Evolutionary conservation across 2,797 vertebrate genomes (phyloP).

Genomic region (Calcarius lapponicus): DNA sequence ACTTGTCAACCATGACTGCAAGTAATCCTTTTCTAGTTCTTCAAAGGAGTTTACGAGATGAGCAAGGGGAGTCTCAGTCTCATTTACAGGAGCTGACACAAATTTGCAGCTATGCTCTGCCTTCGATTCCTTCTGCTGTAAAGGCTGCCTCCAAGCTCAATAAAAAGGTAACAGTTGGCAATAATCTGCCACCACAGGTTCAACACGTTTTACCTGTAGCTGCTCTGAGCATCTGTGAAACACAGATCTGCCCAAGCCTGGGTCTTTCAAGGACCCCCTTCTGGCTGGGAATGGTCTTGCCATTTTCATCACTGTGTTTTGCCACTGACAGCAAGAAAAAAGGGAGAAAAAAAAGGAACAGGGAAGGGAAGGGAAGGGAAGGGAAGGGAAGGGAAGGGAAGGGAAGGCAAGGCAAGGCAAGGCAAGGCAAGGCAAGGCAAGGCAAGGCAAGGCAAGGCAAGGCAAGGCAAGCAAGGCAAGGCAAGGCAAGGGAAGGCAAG

Average conservation of each 20-base stretch:
- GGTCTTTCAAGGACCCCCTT: not conserved
- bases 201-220: not conserved
- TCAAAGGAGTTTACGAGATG: not conserved
- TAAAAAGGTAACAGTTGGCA: not conserved
- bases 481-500: too few relatives aligned
- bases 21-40: conserved; percentile 10
- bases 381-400: too few relatives aligned
- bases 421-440: too few relatives aligned
- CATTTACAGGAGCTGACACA: conserved; percentile 23
- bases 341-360: not conserved
- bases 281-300: not conserved
- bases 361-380: not conserved
- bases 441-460: too few relatives aligned
- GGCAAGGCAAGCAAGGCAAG: too few relatives aligned
- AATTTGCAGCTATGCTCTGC: conserved; percentile 10
- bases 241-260: not conserved
- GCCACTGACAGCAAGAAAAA: not conserved
- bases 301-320: not conserved
- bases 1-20: not conserved
- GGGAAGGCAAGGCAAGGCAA: too few relatives aligned
- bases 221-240: not conserved
- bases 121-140: not conserved
- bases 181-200: not conserved
- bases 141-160: not conserved
- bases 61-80: not conserved